phyloP scores from a whole-genome alignment of 2,797 vertebrate genomes.

The Lophotriccus pileatus region DNA sequence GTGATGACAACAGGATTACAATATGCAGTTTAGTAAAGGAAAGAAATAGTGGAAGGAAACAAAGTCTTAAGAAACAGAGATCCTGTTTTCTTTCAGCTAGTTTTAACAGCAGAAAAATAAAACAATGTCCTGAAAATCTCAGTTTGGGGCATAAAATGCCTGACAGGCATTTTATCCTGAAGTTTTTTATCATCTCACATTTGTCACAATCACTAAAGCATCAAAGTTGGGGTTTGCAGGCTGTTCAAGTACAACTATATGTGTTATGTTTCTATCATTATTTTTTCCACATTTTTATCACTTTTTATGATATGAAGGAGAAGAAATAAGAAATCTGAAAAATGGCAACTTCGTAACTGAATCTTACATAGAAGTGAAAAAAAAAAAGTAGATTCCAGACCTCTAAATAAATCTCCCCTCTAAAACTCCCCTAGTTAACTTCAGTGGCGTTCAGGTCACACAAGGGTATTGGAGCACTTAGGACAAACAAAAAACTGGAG shows the following conservation, averaged over 20 bases:
- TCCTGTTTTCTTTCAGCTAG: background rate
- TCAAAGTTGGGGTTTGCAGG: background rate
- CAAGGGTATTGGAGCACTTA: background rate
- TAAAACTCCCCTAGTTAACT: background rate
- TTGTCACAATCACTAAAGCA: background rate
- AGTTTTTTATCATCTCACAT: background rate
- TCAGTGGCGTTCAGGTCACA: background rate
- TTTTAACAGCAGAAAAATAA: background rate
- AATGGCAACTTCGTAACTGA: background rate
- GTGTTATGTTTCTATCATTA: background rate
- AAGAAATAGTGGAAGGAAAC: slow-evolving; percentile 57
- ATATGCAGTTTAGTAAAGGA: background rate
- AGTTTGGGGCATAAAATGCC: background rate
- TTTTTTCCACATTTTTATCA: background rate
- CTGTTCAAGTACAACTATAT: background rate
- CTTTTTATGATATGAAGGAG: background rate
- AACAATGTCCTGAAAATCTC: background rate
- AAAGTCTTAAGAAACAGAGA: slow-evolving; percentile 27
- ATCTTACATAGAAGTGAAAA: background rate
- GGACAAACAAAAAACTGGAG: background rate
- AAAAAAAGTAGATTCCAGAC: background rate
- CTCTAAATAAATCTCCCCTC: background rate
- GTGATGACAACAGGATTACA: slow-evolving; percentile 47
- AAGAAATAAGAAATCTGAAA: background rate
- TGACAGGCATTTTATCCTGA: background rate